phyloP scores from a whole-genome alignment of 2,797 vertebrate genomes.

The Novumbra hubbsi region DNA sequence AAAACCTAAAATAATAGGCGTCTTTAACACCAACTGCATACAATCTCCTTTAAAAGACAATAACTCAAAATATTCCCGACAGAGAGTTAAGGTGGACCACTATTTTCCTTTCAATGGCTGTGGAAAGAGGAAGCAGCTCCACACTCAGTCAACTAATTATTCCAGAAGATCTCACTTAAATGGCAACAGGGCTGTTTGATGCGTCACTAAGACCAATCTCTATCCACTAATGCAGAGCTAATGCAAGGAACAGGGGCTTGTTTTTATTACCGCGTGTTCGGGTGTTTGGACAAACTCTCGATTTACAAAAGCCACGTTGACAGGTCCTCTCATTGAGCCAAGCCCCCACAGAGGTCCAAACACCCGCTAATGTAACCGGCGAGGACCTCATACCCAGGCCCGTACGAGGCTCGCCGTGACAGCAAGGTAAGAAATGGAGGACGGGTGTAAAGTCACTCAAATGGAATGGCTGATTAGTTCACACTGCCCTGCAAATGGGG shows the following conservation, averaged over 20 bases:
- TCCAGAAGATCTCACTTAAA: constrained; percentile 70
- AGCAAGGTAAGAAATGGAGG: neutral
- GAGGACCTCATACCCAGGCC: constrained; percentile 20
- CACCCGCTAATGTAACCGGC: constrained; percentile 74
- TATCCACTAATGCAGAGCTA: constrained; percentile 70
- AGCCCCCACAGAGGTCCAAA: constrained; percentile 78
- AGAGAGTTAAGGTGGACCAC: neutral
- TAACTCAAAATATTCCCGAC: constrained; percentile 26
- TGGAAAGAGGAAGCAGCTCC: constrained; percentile 45
- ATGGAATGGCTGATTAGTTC: constrained; percentile 81
- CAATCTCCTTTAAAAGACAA: constrained; percentile 2
- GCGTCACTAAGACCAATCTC: constrained; percentile 65
- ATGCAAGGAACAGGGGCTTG: constrained; percentile 74
- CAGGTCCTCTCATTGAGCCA: constrained; percentile 61
- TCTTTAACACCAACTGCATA: neutral
- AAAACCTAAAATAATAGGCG: neutral
- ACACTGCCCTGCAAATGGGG: constrained; percentile 67
- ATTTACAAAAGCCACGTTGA: constrained; percentile 74
- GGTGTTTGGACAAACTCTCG: constrained; percentile 81
- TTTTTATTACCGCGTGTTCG: constrained; percentile 76
- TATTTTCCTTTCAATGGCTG: neutral
- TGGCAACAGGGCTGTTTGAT: constrained; percentile 51
- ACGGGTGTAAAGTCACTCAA: constrained; percentile 46
- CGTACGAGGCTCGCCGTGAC: constrained; percentile 1
- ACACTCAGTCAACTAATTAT: constrained; percentile 43